These are phyloP conservation scores for Oenanthe melanoleuca DNA, from an alignment of 2,113 vertebrate genomes.

Conservation along the genomic window DNA sequence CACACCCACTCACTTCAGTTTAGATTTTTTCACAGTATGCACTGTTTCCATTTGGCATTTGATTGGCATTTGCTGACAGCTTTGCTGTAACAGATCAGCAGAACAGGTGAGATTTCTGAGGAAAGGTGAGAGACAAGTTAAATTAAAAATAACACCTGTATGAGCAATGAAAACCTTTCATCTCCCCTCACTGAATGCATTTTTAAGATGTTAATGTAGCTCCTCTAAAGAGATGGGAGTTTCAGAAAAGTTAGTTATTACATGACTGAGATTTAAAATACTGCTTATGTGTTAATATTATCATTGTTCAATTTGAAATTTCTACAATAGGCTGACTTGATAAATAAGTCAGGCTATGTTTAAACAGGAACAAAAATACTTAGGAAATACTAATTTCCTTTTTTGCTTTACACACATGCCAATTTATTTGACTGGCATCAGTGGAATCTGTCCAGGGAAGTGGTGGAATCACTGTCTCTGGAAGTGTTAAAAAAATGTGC, in stretches of 20 bases:
- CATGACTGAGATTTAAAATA: not conserved
- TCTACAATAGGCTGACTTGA: not conserved
- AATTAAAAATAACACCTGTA: not conserved
- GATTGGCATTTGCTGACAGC: constrained; percentile 12
- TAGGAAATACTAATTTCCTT: not conserved
- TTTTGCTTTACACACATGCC: not conserved
- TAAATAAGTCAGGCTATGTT: not conserved
- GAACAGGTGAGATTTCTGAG: not conserved
- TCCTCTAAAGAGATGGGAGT: not conserved
- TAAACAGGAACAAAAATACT: not conserved
- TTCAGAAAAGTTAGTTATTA: not conserved
- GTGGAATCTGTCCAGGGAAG: not conserved
- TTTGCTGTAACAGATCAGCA: not conserved
- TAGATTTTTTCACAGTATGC: not conserved
- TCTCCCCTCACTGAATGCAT: not conserved
- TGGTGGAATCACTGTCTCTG: not conserved
- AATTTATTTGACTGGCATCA: not conserved
- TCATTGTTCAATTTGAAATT: not conserved
- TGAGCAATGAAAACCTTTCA: not conserved
- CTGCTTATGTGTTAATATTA: not conserved
- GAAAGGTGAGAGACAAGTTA: not conserved
- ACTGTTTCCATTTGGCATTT: not conserved
- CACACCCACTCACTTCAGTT: not conserved
- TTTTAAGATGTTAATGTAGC: not conserved
- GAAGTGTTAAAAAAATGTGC: not conserved